A percentile compares a stretch with the other conserved stretches of the same genome.
Evolutionary conservation across 2,113 vertebrate genomes (phyloP).

Genomic region (Ctenodactylus gundi): DNA sequence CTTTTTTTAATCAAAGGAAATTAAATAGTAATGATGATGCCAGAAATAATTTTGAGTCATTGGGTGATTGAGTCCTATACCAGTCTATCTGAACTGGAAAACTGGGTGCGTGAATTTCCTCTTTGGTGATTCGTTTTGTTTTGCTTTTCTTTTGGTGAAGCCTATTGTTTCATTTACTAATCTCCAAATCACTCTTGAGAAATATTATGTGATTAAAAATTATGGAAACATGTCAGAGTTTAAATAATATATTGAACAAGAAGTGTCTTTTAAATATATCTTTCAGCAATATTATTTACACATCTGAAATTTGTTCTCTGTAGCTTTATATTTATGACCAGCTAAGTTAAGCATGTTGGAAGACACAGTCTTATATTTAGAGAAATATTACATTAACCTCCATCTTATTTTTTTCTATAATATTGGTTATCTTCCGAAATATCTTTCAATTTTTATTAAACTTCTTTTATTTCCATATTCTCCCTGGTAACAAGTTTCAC

Average conservation of each 20-base stretch:
- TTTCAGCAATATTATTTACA: neutral
- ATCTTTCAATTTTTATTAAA: neutral
- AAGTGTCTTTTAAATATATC: neutral
- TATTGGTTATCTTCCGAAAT: neutral
- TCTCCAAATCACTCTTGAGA: neutral
- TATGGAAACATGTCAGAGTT: neutral
- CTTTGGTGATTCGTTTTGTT: neutral
- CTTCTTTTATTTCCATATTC: neutral
- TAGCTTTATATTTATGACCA: neutral
- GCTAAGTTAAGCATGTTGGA: neutral
- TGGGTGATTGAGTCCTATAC: neutral
- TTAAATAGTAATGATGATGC: neutral
- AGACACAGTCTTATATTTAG: neutral
- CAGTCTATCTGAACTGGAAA: neutral
- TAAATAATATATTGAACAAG: neutral
- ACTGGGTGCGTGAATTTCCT: neutral
- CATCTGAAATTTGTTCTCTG: neutral
- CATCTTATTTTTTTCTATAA: neutral
- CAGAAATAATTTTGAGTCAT: neutral
- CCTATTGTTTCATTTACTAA: slow-evolving; percentile 30
- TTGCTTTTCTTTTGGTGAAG: neutral
- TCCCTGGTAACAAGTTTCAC: neutral
- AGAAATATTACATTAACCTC: neutral
- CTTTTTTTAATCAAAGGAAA: neutral
- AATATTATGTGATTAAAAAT: neutral